Evolutionary conservation across 2,888 invertebrate species (phyloP), one percentile per base, ranked within the genome.

Genomic region (Copidosoma aretas): DNA sequence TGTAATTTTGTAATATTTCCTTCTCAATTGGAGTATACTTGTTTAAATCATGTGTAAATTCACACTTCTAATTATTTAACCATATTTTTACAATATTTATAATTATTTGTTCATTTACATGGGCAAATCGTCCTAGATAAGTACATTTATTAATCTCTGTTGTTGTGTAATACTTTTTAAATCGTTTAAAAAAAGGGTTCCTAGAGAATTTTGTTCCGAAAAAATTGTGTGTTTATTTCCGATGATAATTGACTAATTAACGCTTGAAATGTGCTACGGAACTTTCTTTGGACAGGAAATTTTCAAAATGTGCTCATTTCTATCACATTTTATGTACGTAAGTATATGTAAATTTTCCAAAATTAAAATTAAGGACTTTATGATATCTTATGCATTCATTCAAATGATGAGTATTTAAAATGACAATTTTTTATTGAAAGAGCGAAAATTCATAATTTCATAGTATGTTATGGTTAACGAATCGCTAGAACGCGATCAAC

Each of bases 401-500:
- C 32, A 32, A 32, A 32, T 32, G 8, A 32, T 32, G 32, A 32
- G 32, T 32, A 32, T 32, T 32, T 32, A 32, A 5, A 32, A 32
- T 32, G 32, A 32, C 32, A 32, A 32, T 32, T 32, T 3, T 32
- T 32, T 32, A 5, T 32, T 32, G 51, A 58, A 67, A 67, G 24
- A 56, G 68, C 68, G 62, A 68, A 63, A 49, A n/a, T n/a, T n/a
- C n/a, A n/a, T n/a, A n/a, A n/a, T n/a, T n/a, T n/a, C n/a, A n/a
- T n/a, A n/a, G n/a, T n/a, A n/a, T n/a, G n/a, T n/a, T n/a, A n/a
- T n/a, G n/a, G n/a, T n/a, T n/a, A 61, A 43, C 51, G 70, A 75
- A 76, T 77, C 81, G 78, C 81, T 81, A 81, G 75, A 81, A 81
- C 81, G 81, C 79, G 81, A 76, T 76, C 78, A 74, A 74, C 69